Evolutionary conservation across 2,888 invertebrate species (phyloP).

Genomic region (Meiosimyza decipiens): DNA sequence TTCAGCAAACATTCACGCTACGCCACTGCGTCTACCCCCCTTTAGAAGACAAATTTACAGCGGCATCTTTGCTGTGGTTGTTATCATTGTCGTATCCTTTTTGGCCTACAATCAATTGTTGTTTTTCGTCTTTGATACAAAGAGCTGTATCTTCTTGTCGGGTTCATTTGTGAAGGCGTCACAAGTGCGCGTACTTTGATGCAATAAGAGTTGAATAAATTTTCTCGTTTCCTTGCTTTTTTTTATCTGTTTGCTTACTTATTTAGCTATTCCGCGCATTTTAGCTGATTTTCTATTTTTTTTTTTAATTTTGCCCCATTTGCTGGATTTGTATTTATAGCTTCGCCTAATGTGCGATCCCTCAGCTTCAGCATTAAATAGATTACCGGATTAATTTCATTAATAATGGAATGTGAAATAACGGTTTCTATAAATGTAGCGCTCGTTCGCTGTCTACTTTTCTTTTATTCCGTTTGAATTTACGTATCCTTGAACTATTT

Average conservation of each 20-base stretch:
- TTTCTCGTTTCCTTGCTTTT: not conserved
- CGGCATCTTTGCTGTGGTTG: constrained; percentile 11
- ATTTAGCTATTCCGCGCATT: not conserved
- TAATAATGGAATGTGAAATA: constrained; percentile 55
- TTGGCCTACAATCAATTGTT: too few species aligned
- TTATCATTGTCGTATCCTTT: constrained; percentile 13
- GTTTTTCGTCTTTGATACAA: too few species aligned
- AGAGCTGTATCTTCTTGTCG: too few species aligned
- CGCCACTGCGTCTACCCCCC: too few species aligned
- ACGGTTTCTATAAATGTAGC: constrained; percentile 29
- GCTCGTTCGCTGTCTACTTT: not conserved
- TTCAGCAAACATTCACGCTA: too few species aligned
- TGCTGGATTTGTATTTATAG: constrained; percentile 6
- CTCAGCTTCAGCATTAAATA: constrained; percentile 43
- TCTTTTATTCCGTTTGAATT: too few species aligned
- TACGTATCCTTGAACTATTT: too few species aligned
- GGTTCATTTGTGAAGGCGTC: too few species aligned
- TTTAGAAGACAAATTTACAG: not conserved
- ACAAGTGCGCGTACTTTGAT: not conserved
- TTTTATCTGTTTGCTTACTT: not conserved
- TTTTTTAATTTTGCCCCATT: not conserved
- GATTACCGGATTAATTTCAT: constrained; percentile 56
- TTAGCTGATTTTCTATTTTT: constrained; percentile 16
- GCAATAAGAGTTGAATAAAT: constrained; percentile 7
- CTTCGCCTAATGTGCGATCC: too few species aligned